Evolutionary conservation across 2,888 invertebrate species (phyloP), one percentile per base, ranked within the genome.

Genomic region (Brachynemurus nebulosus): DNA sequence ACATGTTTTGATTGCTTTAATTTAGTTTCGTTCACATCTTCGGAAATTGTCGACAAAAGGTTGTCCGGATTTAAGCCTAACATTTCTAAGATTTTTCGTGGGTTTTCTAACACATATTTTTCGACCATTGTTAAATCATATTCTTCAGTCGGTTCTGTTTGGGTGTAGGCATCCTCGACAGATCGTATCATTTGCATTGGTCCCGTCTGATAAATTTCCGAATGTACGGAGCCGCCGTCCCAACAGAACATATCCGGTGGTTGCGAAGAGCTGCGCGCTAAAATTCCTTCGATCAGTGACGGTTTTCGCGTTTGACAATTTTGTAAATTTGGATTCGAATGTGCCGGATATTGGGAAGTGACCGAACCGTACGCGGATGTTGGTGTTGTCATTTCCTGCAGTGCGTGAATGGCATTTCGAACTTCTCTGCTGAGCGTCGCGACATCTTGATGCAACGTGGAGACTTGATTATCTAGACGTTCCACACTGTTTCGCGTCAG

Each of bases 401-500:
- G 66, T 1, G 86, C 86, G 57, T 86, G 85, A 49, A 88, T 85
- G 7, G 86, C 86, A 59, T 81, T 78, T 34, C 86, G 73, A 40
- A 86, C 85, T 74, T 86, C 89, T 63, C 80, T 76, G 57, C 88
- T 88, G 34, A 90, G 72, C 18, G 84, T 80, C 1, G 86, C 86
- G 16, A 90, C 86, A 61, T 90, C 88, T 55, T 88, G 84, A 58
- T 89, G 88, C 48, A 89, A 63, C 36, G 80, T 80, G 11, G 82
- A 78, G 40, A 89, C 83, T 62, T 88, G 88, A 1, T 79, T 80
- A 57, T 89, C 89, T 33, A 89, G 68, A 53, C 82, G 70, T 55
- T 88, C 89, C 11, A 83, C 77, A 6, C 66, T 62, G 47, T 55
- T 61, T 42, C 59, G 54, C 6, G 62, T 61, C 47, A 60, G 59